Conservation (phyloP, 2,113 vertebrate genomes). For the Brachyhypopomus gauderio region DNA sequence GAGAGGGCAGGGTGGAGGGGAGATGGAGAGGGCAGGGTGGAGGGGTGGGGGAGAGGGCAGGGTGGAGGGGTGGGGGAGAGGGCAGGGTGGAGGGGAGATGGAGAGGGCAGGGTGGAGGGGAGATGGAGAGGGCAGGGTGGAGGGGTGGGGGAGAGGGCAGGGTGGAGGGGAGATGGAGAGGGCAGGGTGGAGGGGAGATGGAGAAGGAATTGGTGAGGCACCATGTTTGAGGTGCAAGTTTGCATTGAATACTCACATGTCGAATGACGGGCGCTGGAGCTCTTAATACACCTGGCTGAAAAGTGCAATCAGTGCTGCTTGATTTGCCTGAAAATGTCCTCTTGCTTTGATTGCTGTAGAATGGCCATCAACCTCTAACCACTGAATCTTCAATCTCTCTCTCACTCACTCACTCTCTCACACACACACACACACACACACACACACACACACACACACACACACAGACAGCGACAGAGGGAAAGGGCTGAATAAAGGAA, state of each 20-base stretch:
- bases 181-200: not conserved
- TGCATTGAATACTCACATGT: slow-evolving; percentile 60
- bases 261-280: slow-evolving; percentile 35
- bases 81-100: too few relatives aligned
- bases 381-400: slow-evolving; percentile 10
- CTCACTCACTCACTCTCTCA: too few relatives aligned
- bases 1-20: too few relatives aligned
- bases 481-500: not conserved
- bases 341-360: slow-evolving; percentile 59
- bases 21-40: too few relatives aligned
- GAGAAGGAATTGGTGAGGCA: slow-evolving; percentile 7
- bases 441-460: slow-evolving; percentile 16
- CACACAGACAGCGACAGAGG: not conserved
- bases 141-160: too few relatives aligned
- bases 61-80: too few relatives aligned
- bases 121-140: not conserved
- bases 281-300: slow-evolving; percentile 63
- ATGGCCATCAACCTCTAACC: slow-evolving; percentile 32
- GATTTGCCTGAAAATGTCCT: slow-evolving; percentile 55
- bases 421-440: too few relatives aligned
- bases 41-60: too few relatives aligned
- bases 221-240: slow-evolving; percentile 28
- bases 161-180: not conserved
- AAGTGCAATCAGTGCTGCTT: slow-evolving; percentile 64
- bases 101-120: not conserved